A percentile compares a stretch with the other conserved stretches of the same genome.
These are phyloP conservation scores for Zophobas morio DNA, from an alignment of 1,140 invertebrate genomes.

Conservation along the genomic window DNA sequence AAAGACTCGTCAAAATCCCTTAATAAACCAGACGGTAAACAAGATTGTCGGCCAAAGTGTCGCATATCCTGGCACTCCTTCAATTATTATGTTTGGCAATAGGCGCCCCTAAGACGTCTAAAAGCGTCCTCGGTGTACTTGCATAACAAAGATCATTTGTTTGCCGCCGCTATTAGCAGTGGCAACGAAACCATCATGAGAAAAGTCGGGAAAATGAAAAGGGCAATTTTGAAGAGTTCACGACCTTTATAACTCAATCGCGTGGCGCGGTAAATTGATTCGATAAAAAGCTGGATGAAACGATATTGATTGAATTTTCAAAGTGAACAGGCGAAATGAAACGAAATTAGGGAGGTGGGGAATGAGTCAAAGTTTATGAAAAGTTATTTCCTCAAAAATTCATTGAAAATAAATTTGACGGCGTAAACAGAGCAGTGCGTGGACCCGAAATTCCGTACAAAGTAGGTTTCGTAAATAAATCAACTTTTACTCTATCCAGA, in stretches of 20 bases:
- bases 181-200: background rate
- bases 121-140: background rate
- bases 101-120: conserved; percentile 5
- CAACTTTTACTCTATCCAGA: too few species aligned
- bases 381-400: background rate
- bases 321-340: too few species aligned
- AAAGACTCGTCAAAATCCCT: conserved; percentile 7
- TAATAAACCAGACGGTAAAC: conserved; percentile 16
- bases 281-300: background rate
- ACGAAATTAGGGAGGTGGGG: too few species aligned
- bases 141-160: conserved; percentile 10
- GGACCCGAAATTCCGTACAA: too few species aligned
- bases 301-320: background rate
- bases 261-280: background rate
- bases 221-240: background rate
- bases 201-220: background rate
- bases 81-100: conserved; percentile 16
- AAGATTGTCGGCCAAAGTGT: background rate
- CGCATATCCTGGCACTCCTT: conserved; percentile 13
- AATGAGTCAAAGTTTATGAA: too few species aligned
- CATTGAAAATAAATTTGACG: background rate
- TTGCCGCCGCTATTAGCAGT: background rate
- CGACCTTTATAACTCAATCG: background rate
- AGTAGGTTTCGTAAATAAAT: too few species aligned
- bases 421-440: too few species aligned